Percentiles rank a stretch among this genome's conserved stretches.
These are phyloP conservation scores for Cephus pygmeus DNA, from an alignment of 2,888 invertebrate species.

Conservation along the genomic window DNA sequence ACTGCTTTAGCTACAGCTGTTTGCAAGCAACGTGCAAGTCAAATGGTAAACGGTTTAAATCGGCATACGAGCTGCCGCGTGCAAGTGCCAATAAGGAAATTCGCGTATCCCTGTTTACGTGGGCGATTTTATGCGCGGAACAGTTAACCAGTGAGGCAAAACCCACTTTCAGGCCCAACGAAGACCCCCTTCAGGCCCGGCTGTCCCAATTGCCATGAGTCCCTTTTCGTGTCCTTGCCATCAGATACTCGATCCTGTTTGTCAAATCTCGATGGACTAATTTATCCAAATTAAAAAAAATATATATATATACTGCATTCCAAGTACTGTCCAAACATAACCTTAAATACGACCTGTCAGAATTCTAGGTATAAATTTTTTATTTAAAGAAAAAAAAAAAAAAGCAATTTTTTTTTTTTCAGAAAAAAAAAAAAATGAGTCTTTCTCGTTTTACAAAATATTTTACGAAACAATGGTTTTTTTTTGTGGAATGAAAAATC, in stretches of 20 bases:
- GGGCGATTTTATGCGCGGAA: conserved; percentile 29
- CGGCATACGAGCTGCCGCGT: not conserved
- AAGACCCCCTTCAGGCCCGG: not conserved
- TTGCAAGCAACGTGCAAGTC: not conserved
- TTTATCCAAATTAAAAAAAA: too few relatives aligned
- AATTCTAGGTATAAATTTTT: not conserved
- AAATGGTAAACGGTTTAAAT: not conserved
- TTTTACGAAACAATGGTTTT: too few relatives aligned
- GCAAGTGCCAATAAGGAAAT: conserved; percentile 4
- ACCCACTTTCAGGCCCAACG: not conserved
- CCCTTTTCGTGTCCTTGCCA: not conserved
- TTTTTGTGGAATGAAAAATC: too few relatives aligned
- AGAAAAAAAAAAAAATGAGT: too few relatives aligned
- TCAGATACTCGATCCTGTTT: not conserved
- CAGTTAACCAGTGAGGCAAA: conserved; percentile 26
- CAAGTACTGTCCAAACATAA: too few relatives aligned
- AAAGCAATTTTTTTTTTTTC: not conserved
- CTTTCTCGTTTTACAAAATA: too few relatives aligned
- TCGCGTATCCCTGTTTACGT: not conserved
- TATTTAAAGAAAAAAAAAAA: not conserved
- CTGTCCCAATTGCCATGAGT: not conserved
- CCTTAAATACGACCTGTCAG: too few relatives aligned
- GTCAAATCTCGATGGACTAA: too few relatives aligned
- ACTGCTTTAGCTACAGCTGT: not conserved
- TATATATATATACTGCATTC: too few relatives aligned